phyloP scores from a whole-genome alignment of 2,113 vertebrate genomes.

The Paramormyrops kingsleyae region DNA sequence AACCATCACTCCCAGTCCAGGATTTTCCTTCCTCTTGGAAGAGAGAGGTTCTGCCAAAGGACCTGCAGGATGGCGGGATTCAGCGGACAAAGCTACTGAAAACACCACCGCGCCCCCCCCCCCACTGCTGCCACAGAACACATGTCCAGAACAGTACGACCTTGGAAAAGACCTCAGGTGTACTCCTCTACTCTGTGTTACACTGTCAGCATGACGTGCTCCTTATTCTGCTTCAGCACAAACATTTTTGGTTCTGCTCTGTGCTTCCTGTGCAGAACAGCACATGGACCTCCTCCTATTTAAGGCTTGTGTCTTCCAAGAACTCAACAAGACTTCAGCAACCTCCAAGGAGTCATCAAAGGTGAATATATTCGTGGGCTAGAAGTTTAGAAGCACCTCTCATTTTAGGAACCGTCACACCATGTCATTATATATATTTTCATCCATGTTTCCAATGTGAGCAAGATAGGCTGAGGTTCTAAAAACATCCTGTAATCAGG shows the following conservation, averaged over 20 bases:
- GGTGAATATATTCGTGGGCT: background rate
- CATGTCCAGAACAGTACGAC: background rate
- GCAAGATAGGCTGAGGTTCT: conserved; percentile 38
- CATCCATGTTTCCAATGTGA: conserved; percentile 25
- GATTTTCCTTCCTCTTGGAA: background rate
- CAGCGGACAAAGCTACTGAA: background rate
- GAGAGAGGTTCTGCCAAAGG: background rate
- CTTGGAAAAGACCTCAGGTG: background rate
- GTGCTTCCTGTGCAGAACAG: background rate
- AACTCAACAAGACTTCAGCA: background rate
- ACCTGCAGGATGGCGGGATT: background rate
- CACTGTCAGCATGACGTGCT: background rate
- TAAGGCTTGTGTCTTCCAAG: background rate
- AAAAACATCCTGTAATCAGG: conserved; percentile 46
- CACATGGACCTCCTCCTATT: background rate
- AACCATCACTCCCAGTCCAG: background rate
- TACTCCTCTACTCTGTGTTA: background rate
- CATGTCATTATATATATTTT: conserved; percentile 26
- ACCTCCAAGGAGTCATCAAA: background rate
- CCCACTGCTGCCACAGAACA: background rate
- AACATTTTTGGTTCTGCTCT: background rate
- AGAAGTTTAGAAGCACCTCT: background rate
- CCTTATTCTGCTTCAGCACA: background rate
- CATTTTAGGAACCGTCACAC: background rate
- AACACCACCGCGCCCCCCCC: background rate